These are phyloP conservation scores for Thalpophila matura DNA, from an alignment of 2,888 invertebrate species.

Conservation along the genomic window DNA sequence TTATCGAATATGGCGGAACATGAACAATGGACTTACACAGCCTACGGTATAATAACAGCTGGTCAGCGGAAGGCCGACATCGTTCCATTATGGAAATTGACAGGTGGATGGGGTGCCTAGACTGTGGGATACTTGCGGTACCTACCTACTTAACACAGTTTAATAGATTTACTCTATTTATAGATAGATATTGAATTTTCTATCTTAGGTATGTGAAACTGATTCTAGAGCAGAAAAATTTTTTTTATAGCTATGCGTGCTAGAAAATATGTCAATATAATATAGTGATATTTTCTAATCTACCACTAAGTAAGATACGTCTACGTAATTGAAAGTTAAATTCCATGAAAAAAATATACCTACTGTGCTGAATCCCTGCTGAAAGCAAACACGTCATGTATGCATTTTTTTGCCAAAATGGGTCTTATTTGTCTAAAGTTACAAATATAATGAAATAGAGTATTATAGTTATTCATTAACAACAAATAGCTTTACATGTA, in stretches of 20 bases:
- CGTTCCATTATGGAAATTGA: constrained; percentile 84
- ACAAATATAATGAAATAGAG: neutral
- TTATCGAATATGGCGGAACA: constrained; percentile 50
- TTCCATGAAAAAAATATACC: too few relatives aligned
- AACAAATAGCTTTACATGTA: too few relatives aligned
- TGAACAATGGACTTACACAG: constrained; percentile 64
- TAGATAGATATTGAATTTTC: too few relatives aligned
- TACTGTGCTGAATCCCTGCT: too few relatives aligned
- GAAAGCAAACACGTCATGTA: too few relatives aligned
- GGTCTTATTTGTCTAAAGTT: too few relatives aligned
- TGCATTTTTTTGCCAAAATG: too few relatives aligned
- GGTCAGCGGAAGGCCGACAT: constrained; percentile 77
- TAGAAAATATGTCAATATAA: too few relatives aligned
- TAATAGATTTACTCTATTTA: constrained; percentile 28
- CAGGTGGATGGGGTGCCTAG: constrained; percentile 68
- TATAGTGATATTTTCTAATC: too few relatives aligned
- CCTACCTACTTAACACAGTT: constrained; percentile 42
- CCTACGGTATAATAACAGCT: constrained; percentile 74
- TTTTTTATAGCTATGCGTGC: neutral
- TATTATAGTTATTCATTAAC: too few relatives aligned
- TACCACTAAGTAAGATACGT: too few relatives aligned
- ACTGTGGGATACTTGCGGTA: constrained; percentile 60
- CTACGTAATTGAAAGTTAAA: too few relatives aligned
- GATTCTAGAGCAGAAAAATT: neutral
- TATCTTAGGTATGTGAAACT: constrained; percentile 1